phyloP scores from a whole-genome alignment of 2,888 invertebrate genomes.

The Antheraea yamamai region DNA sequence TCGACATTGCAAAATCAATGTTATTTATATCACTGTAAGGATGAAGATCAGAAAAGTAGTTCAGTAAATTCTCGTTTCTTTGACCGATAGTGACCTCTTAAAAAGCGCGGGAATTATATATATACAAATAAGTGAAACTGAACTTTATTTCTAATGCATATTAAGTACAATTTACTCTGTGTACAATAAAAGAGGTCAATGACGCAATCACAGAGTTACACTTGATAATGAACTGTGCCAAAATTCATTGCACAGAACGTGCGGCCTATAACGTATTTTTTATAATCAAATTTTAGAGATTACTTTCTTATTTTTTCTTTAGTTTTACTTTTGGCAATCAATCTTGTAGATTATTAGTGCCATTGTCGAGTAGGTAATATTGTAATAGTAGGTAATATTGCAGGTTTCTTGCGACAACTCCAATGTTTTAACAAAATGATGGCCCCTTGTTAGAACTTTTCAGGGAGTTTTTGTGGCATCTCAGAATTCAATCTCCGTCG shows the following conservation, averaged over 20 bases:
- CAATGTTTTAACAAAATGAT: too few species aligned
- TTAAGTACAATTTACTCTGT: neutral
- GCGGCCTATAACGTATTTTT: neutral
- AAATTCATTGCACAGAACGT: neutral
- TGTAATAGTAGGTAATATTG: too few species aligned
- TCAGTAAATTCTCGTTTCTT: conserved; percentile 28
- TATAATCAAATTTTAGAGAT: neutral
- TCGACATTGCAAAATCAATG: neutral
- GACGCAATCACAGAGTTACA: conserved; percentile 14
- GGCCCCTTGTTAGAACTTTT: too few species aligned
- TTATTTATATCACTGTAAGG: neutral
- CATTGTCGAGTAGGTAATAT: too few species aligned
- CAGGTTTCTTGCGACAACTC: too few species aligned
- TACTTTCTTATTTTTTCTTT: too few species aligned
- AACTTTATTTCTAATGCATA: neutral
- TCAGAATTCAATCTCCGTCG: too few species aligned
- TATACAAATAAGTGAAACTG: neutral
- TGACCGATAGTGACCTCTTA: conserved; percentile 19
- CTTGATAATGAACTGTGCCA: conserved; percentile 11
- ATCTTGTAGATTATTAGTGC: too few species aligned
- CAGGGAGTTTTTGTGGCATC: too few species aligned
- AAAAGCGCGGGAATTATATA: conserved; percentile 19
- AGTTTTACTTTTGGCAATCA: too few species aligned
- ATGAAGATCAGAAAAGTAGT: neutral
- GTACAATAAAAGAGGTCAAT: conserved; percentile 23